Evolutionary conservation across 2,797 vertebrate species (phyloP), one percentile per base, ranked within the genome.

Genomic region (Labroides dimidiatus): DNA sequence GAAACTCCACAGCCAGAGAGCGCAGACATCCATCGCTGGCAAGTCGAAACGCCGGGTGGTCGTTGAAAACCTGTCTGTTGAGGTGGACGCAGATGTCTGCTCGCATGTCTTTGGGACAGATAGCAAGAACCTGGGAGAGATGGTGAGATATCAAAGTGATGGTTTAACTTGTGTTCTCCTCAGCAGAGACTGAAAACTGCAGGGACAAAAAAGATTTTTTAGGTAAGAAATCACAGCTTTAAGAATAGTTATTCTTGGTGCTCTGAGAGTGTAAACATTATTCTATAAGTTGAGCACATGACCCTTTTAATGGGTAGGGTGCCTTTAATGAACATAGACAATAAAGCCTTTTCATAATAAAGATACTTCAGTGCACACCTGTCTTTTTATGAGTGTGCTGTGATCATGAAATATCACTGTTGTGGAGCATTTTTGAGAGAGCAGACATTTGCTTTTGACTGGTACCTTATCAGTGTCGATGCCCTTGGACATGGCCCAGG

Each of bases 401-500:
- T 27, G 24, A 27, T 27, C 24, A 27, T 27, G 24, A 27, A 1
- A 21, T 23, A 15, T 4, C 33, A n/a, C n/a, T 27, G 0, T 20
- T 44, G 2, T 9, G 2, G 2, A 44, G 17, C 17, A 1, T 45
- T 45, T 19, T 45, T 20, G 10, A 19, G 44, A 11, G 6, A 15
- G 15, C 47, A 49, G 20, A 21, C 16, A 2, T 62, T 19, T 52
- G 17, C 14, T 49, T 30, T 16, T 9, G 39, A 17, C 20, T 13
- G 20, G 24, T 94, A 99, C 97, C 97, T 96, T 99, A 84, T 99
- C 98, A 52, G 97, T 98, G 92, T 99, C 98, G 19, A 99, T 99
- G 91, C 98, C 98, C 93, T 98, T 99, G 8, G 98, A 97, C 98
- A 99, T 98, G 83, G 98, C 97, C 98, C 98, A 99, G 0, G 98